phyloP scores from a whole-genome alignment of 2,888 invertebrate species.

The Drosophila tanythrix region DNA sequence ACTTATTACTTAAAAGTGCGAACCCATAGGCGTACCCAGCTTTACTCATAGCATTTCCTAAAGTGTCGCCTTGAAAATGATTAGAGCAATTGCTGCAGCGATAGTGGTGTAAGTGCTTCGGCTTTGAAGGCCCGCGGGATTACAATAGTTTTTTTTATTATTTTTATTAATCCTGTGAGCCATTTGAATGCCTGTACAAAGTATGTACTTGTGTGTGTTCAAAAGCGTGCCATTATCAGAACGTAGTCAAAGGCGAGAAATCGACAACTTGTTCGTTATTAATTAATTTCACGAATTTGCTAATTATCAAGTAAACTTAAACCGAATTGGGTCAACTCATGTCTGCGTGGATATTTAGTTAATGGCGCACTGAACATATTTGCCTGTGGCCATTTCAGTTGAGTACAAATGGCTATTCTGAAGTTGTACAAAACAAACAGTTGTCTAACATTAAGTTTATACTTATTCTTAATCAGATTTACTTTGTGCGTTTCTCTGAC shows the following conservation, averaged over 20 bases:
- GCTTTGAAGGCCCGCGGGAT: not conserved
- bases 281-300: not conserved
- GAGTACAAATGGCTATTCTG: not conserved
- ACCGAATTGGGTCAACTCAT: not conserved
- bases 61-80: not conserved
- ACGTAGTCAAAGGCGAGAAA: not conserved
- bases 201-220: not conserved
- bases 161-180: not conserved
- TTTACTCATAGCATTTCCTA: not conserved
- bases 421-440: not conserved
- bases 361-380: not conserved
- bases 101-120: not conserved
- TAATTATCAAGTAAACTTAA: not conserved
- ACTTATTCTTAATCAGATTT: not conserved
- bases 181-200: not conserved
- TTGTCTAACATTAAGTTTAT: not conserved
- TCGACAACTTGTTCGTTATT: not conserved
- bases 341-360: not conserved
- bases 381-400: accelerated
- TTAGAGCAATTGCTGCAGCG: not conserved
- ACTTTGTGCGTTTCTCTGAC: too few species aligned
- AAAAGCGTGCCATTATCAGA: not conserved
- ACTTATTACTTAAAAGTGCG: not conserved
- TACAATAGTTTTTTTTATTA: not conserved
- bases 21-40: not conserved